These are phyloP conservation scores for Syngnathus scovelli DNA, from an alignment of 2,113 vertebrate species.

Conservation along the genomic window DNA sequence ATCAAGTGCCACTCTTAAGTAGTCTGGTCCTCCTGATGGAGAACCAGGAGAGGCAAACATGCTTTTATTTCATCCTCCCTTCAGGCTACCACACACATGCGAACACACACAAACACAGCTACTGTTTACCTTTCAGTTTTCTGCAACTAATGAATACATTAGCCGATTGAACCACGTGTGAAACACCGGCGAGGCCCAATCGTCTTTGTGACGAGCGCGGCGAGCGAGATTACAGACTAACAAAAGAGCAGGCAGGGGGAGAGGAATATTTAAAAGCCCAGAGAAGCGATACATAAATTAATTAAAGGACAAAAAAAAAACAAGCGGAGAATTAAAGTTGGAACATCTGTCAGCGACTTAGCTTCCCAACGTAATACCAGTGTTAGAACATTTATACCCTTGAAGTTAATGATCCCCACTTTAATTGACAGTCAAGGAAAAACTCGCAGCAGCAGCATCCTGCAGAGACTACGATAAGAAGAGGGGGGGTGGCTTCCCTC, in stretches of 20 bases:
- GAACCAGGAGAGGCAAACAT: constrained; percentile 2
- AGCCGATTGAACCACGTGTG: constrained; percentile 63
- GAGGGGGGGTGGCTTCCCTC: constrained; percentile 22
- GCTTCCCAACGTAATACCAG: constrained; percentile 75
- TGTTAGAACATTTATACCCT: constrained; percentile 81
- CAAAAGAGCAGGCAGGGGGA: constrained; percentile 59
- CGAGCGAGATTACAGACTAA: constrained; percentile 69
- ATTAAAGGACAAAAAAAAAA: constrained; percentile 76
- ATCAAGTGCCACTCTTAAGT: constrained; percentile 25
- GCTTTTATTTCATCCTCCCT: constrained; percentile 22
- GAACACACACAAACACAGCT: constrained; percentile 38
- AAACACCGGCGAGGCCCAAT: constrained; percentile 59
- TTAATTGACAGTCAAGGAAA: constrained; percentile 78
- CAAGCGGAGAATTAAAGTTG: constrained; percentile 76
- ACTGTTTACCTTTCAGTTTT: constrained; percentile 68
- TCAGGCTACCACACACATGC: constrained; percentile 19
- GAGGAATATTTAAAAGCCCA: constrained; percentile 58
- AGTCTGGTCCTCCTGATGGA: constrained; percentile 28
- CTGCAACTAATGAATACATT: constrained; percentile 68
- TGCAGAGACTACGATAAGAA: constrained; percentile 70
- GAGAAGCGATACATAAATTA: constrained; percentile 76
- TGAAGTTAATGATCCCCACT: constrained; percentile 81
- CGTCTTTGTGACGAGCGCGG: constrained; percentile 64
- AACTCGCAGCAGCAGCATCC: constrained; percentile 68
- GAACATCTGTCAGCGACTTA: constrained; percentile 78